Evolutionary conservation across 1,140 invertebrate species (phyloP).

Genomic region (Trypoxylus dichotomus): DNA sequence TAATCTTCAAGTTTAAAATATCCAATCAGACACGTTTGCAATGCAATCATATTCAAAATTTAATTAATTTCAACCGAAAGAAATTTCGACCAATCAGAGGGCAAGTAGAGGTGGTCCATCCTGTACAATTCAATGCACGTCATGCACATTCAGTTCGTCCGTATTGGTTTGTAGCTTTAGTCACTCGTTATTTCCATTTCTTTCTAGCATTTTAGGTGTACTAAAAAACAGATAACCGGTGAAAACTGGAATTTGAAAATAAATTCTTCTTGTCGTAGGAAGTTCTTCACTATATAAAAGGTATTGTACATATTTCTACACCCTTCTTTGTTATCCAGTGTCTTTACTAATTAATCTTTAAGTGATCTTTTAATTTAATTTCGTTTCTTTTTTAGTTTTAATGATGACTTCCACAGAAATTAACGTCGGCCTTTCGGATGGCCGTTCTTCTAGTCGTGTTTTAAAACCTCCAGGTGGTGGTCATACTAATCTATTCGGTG

Average conservation of each 20-base stretch:
- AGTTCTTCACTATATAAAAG: not conserved
- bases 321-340: not conserved
- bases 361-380: not conserved
- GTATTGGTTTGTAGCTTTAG: not conserved
- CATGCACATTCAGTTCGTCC: not conserved
- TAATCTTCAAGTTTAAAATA: not conserved
- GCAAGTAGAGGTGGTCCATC: not conserved
- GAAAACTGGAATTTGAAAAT: constrained; percentile 9
- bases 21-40: not conserved
- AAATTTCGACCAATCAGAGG: not conserved
- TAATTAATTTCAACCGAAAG: not conserved
- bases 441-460: constrained; percentile 49
- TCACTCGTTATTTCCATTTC: not conserved
- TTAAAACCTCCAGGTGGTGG: constrained; percentile 51
- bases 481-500: constrained; percentile 49
- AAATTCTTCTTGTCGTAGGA: not conserved
- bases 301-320: not conserved
- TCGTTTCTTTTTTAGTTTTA: not conserved
- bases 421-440: constrained; percentile 20
- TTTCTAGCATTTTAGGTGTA: not conserved
- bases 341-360: not conserved
- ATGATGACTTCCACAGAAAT: constrained; percentile 27
- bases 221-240: not conserved
- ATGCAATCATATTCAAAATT: not conserved
- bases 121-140: not conserved